Conservation (phyloP, 1,140 invertebrate species). For the Leguminivora glycinivorella region DNA sequence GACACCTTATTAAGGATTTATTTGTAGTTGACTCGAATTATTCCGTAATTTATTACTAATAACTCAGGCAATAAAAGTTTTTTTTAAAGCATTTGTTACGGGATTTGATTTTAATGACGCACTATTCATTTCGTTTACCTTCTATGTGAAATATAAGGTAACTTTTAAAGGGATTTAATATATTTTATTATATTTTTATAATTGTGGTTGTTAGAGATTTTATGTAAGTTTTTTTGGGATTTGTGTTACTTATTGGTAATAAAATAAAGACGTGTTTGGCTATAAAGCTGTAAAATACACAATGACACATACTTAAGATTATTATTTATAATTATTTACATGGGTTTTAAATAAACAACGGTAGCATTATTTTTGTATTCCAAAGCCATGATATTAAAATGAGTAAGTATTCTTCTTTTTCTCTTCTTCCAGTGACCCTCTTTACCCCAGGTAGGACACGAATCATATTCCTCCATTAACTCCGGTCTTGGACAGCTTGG, state of each 20-base stretch:
- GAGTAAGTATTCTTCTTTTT: no score
- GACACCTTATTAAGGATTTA: constrained; percentile 78
- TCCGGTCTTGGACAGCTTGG: no score
- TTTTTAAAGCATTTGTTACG: constrained; percentile 54
- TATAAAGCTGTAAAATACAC: no score
- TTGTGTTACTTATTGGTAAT: background rate
- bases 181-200: constrained; percentile 34
- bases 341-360: background rate
- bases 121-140: constrained; percentile 36
- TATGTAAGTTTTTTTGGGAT: background rate
- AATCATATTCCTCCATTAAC: no score
- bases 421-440: no score
- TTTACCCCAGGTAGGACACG: no score
- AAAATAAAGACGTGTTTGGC: background rate
- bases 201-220: background rate
- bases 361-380: background rate
- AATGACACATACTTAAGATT: no score
- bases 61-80: constrained; percentile 46
- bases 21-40: constrained; percentile 69
- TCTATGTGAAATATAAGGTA: constrained; percentile 42
- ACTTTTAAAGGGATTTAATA: constrained; percentile 43
- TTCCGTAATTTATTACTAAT: constrained; percentile 77
- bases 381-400: no score
- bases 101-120: constrained; percentile 68
- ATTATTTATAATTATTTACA: no score